Evolutionary conservation across 1,140 invertebrate genomes (phyloP).

Genomic region (Holotrichia oblita): DNA sequence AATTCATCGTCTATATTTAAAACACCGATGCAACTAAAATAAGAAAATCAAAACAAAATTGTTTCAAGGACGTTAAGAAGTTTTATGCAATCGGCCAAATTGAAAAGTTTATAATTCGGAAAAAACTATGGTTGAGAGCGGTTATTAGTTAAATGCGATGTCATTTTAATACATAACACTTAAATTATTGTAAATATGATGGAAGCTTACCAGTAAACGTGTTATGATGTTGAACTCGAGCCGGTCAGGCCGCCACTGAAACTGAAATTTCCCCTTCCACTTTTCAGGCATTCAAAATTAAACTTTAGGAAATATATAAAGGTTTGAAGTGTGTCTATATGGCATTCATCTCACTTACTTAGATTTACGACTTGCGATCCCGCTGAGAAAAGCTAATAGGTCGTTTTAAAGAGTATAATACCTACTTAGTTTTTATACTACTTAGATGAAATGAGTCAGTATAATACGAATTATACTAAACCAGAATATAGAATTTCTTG

Average conservation of each 20-base stretch:
- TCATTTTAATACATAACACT: background rate
- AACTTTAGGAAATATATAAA: conserved; percentile 10
- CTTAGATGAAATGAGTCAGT: too few species aligned
- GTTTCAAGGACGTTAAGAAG: background rate
- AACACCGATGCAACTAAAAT: conserved; percentile 13
- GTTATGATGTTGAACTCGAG: conserved; percentile 37
- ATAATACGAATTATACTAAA: too few species aligned
- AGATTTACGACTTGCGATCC: conserved; percentile 15
- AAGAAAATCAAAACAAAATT: conserved; percentile 30
- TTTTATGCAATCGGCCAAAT: background rate
- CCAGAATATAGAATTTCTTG: too few species aligned
- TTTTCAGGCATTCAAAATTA: conserved; percentile 38
- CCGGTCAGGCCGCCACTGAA: conserved; percentile 35
- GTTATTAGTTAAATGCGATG: background rate
- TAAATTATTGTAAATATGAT: background rate
- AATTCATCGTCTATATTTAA: conserved; percentile 17
- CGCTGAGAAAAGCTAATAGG: background rate
- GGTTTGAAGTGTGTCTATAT: conserved; percentile 25
- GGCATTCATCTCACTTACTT: conserved; percentile 1
- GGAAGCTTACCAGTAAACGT: conserved; percentile 16
- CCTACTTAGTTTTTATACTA: too few species aligned
- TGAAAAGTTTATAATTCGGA: background rate
- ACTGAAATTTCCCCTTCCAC: conserved; percentile 39
- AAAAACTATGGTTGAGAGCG: background rate
- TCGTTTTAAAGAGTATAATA: background rate